Evolutionary conservation across 2,888 invertebrate species (phyloP), one percentile per base, ranked within the genome.

Genomic region (Liopterus haemorrhoidalis): DNA sequence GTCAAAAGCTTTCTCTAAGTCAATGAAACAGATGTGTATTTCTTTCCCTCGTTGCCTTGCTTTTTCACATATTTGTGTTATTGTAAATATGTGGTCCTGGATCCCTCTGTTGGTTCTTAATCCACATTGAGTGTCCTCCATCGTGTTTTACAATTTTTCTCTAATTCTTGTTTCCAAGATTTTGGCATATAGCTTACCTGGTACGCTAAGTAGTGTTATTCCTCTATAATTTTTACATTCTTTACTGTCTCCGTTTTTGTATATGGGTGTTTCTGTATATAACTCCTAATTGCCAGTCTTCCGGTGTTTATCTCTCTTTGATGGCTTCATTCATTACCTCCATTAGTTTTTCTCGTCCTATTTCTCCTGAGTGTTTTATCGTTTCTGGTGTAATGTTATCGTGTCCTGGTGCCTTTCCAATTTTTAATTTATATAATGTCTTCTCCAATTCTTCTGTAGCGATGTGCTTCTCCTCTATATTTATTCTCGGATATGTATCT

Each of bases 271-370:
- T n/a, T n/a, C n/a, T n/a, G n/a, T n/a, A n/a, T 43, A 43, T 43
- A 12, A 43, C 32, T 14, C 12, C 43, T 15, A 41, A 20, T 42
- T 43, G 41, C 45, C 49, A 51, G 20, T 49, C 49, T 21, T 35
- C 35, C 11, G 49, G 43, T 6, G 41, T 37, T 25, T 28, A 25
- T 24, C 20, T 16, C 20, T 9, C 20, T 32, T 15, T 16, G n/a
- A 15, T 9, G 5, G 20, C 32, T 4, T 32, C 16, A n/a, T 2
- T 20, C 16, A 32, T 15, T 14, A 32, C 20, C 20, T 32, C 16
- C 11, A 18, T 32, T 2, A 32, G 32, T 32, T 9, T 32, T 8
- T 32, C 32, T n/a, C 20, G 16, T 5, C 32, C 15, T 14, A 16
- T 4, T 4, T 4, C 16, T 14, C 2, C 16, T 4, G 4, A 32